Conservation (phyloP, 92 coral and sea anemone species). For the Isaurus tuberculatus region DNA sequence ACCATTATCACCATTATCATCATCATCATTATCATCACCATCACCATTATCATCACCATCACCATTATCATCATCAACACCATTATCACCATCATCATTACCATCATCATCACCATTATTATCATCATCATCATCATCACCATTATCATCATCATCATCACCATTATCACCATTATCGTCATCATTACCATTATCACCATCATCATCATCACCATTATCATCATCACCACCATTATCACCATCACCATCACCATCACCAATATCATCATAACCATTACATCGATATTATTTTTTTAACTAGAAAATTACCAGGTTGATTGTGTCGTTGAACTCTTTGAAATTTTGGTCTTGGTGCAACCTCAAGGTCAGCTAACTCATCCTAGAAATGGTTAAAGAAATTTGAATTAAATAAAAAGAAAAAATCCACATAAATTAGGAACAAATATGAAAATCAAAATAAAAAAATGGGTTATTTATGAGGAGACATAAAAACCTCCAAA, state of each 20-base stretch:
- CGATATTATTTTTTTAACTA: not conserved
- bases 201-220: too few relatives aligned
- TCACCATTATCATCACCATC: too few relatives aligned
- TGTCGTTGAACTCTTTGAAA: conserved; percentile 91
- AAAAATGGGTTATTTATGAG: not conserved
- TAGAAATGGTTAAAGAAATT: conserved; percentile 17
- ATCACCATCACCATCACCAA: too few relatives aligned
- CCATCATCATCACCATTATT: too few relatives aligned
- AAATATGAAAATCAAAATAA: not conserved
- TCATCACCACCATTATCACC: too few relatives aligned
- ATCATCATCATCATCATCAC: too few relatives aligned
- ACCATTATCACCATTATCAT: not conserved
- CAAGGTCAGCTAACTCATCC: conserved; percentile 98
- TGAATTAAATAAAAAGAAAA: not conserved
- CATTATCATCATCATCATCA: too few relatives aligned
- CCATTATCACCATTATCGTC: too few relatives aligned
- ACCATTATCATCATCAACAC: too few relatives aligned
- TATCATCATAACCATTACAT: too few relatives aligned
- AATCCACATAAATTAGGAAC: not conserved
- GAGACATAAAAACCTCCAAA: not conserved
- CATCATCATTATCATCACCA: not conserved
- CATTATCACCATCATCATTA: too few relatives aligned
- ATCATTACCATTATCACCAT: too few relatives aligned
- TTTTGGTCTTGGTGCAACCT: conserved; percentile 88
- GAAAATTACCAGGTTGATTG: conserved; percentile 82